Evolutionary conservation across 2,888 invertebrate genomes (phyloP).

Genomic region (Rotaria sp.): DNA sequence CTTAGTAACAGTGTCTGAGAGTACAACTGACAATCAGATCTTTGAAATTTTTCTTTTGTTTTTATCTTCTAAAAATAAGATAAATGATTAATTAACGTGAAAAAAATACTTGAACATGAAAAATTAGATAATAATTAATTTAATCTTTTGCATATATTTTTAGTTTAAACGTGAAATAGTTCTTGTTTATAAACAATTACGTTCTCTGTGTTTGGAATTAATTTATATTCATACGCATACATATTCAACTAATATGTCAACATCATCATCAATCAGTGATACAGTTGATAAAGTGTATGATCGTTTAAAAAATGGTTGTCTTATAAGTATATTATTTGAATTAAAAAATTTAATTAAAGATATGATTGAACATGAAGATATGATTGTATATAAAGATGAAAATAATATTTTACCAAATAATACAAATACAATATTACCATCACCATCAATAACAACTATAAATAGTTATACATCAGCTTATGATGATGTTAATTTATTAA

Average conservation of each 20-base stretch:
- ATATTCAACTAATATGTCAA: not conserved
- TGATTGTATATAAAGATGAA: not conserved
- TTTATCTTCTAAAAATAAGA: no score
- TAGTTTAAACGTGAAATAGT: conserved; percentile 27
- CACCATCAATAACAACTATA: not conserved
- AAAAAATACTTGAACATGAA: no score
- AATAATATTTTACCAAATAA: not conserved
- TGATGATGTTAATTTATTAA: not conserved
- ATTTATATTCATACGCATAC: not conserved
- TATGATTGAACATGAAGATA: conserved; percentile 7
- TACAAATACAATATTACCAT: not conserved
- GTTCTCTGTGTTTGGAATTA: conserved; percentile 5
- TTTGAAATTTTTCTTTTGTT: no score
- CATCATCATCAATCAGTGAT: not conserved
- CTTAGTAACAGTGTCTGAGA: no score
- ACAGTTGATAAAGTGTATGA: conserved; percentile 20
- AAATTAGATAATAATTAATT: no score
- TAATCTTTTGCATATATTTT: not conserved
- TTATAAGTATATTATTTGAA: not conserved
- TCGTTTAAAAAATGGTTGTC: conserved; percentile 19
- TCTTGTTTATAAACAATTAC: conserved; percentile 1
- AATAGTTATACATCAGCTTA: conserved; percentile 5
- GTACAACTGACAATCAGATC: no score
- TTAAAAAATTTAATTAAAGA: conserved; percentile 21
- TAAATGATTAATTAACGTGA: no score